Base-by-base conservation (phyloP, 1,140 invertebrate genomes). In the Thalassaphorura encarpata region DNA sequence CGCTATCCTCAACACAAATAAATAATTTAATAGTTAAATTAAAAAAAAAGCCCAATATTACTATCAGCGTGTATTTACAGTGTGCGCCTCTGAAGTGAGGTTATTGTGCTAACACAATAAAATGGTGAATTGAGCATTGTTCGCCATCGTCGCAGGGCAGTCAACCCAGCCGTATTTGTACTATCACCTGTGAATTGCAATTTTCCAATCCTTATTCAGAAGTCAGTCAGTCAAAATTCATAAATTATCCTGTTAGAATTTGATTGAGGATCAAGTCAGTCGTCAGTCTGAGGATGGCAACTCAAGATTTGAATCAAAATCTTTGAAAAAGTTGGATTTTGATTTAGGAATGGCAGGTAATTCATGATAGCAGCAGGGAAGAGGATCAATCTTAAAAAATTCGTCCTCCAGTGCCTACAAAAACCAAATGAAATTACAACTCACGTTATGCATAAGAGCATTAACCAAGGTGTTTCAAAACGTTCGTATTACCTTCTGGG, bases 401-500 rank as follows among this genome's bases (percentile, higher is more conserved):
- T 67, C 67, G 69, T 80, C 76, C 8, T 75, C 58, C 8, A 79
- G 64, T 1, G 77, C 77, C 75, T 77, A 62, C 4, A 66, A 64
- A 51, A 60, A 46, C 66, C 19, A 53, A 15, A 54, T 42, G 48
- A 46, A 23, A 54, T 23, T 42, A 52, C 39, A 16, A 61, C 66
- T 4, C 61, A 47, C 63, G 46, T 48, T 15, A 55, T 28, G 24
- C 43, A 26, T 16, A 54, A 45, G 19, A 24, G 54, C 21, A 40
- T 53, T 29, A 48, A 19, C 40, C 1, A 43, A 13, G 29, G 21
- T 26, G 42, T 39, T 13, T 13, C 1, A 3, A 19, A 21, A 18
- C 11, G 5, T 4, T 23, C 28, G 26, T 3, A 62, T 67, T 72
- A 93, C 90, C 74, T 91, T 75, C 66, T 79, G 78, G n/a, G 90